phyloP scores from a whole-genome alignment of 2,113 vertebrate species.

The Sceloporus tristichus region DNA sequence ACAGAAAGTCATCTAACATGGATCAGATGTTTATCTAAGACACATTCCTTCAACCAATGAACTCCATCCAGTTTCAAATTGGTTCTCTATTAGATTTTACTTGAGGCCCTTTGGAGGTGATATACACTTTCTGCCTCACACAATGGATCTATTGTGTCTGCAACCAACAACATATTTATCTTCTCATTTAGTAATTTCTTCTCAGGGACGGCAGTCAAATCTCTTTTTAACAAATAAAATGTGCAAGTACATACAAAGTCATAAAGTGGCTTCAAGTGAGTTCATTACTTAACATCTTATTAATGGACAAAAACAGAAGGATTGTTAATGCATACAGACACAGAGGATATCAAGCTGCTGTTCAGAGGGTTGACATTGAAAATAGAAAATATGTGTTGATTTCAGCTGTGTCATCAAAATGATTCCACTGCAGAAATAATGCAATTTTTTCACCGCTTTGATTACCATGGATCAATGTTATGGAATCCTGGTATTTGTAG shows the following conservation, averaged over 20 bases:
- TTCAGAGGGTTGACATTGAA: not conserved
- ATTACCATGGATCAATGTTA: no score
- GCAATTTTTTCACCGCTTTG: no score
- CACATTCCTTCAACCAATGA: conserved; percentile 75
- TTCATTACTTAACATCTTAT: conserved; percentile 57
- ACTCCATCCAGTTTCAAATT: conserved; percentile 77
- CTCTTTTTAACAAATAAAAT: conserved; percentile 1
- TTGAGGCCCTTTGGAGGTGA: conserved; percentile 79
- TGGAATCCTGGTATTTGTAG: no score
- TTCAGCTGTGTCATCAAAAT: no score
- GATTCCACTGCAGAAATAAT: no score
- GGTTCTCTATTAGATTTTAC: conserved; percentile 81
- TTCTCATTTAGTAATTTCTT: conserved; percentile 70
- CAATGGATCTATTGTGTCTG: conserved; percentile 77
- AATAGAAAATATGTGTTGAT: not conserved
- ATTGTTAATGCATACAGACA: conserved; percentile 35
- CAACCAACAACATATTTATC: conserved; percentile 77
- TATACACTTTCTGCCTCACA: conserved; percentile 76
- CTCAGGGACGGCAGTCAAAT: conserved; percentile 64
- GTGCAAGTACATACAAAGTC: conserved; percentile 36
- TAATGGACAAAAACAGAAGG: conserved; percentile 32
- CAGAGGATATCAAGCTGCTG: conserved; percentile 28
- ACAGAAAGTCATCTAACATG: conserved; percentile 73
- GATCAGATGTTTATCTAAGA: conserved; percentile 83
- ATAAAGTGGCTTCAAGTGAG: conserved; percentile 65